phyloP scores from a whole-genome alignment of 2,113 vertebrate genomes.

The Miniopterus natalensis region DNA sequence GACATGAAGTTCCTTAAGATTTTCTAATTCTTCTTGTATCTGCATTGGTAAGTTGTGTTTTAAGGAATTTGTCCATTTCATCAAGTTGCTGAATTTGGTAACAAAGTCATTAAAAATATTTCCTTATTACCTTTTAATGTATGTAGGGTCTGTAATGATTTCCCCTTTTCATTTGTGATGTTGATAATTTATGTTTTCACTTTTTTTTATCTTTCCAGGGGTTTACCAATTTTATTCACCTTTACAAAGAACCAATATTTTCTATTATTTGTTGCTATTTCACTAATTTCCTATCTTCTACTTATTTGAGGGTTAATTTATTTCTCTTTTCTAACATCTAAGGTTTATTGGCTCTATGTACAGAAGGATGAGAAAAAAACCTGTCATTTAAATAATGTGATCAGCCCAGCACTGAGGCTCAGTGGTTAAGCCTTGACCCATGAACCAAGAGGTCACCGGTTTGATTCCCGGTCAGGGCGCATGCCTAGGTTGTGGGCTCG shows the following conservation, averaged over 20 bases:
- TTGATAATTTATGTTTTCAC: not conserved
- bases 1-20: not conserved
- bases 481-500: too few species aligned
- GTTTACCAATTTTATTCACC: constrained; percentile 14
- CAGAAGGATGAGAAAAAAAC: not conserved
- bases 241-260: constrained; percentile 23
- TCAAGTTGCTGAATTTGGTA: constrained; percentile 12
- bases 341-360: not conserved
- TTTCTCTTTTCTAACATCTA: constrained; percentile 25
- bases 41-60: constrained; percentile 29
- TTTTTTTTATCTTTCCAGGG: not conserved
- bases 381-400: not conserved
- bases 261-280: not conserved
- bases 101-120: not conserved
- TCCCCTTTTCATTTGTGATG: constrained; percentile 11
- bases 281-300: constrained; percentile 41
- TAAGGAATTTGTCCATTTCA: constrained; percentile 28
- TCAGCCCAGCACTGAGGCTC: too few species aligned
- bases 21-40: constrained; percentile 5
- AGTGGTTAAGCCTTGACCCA: too few species aligned
- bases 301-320: not conserved
- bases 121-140: not conserved
- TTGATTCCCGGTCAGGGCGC: too few species aligned
- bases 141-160: not conserved
- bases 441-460: too few species aligned